Conservation (phyloP, 2,113 vertebrate genomes). For the Gallinago undulata region DNA sequence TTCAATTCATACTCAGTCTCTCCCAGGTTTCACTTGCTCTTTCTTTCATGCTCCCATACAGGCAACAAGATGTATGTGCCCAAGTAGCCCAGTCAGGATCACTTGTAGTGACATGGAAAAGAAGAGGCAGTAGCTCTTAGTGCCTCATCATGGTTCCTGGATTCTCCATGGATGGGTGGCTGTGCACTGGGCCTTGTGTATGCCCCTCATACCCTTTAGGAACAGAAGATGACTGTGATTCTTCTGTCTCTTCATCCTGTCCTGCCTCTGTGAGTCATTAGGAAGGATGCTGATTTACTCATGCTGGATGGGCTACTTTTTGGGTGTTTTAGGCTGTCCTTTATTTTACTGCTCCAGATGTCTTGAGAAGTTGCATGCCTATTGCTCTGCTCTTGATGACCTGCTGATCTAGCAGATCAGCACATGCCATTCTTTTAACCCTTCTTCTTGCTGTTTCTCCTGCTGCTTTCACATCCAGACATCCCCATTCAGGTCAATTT, state of each 20-base stretch:
- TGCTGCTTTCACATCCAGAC: not conserved
- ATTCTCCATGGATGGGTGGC: not conserved
- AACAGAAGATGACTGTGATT: not conserved
- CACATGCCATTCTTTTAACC: constrained; percentile 26
- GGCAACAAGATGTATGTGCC: not conserved
- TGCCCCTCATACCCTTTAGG: not conserved
- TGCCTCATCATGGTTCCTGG: accelerated
- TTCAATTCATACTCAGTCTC: not conserved
- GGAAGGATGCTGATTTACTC: not conserved
- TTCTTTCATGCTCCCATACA: not conserved
- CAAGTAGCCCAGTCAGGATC: not conserved
- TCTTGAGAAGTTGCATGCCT: not conserved
- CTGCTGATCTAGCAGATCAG: constrained; percentile 17
- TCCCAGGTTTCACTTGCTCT: not conserved
- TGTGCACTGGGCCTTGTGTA: not conserved
- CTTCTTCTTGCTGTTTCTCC: not conserved
- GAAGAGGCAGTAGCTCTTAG: not conserved
- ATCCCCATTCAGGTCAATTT: not conserved
- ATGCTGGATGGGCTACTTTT: not conserved
- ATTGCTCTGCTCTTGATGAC: not conserved
- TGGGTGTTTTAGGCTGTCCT: not conserved
- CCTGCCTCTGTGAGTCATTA: not conserved
- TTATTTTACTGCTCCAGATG: not conserved
- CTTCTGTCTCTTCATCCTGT: not conserved
- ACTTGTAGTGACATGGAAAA: not conserved